Evolutionary conservation across 1,140 invertebrate genomes (phyloP), one percentile per base, ranked within the genome.

Genomic region (Drosophila orosa): DNA sequence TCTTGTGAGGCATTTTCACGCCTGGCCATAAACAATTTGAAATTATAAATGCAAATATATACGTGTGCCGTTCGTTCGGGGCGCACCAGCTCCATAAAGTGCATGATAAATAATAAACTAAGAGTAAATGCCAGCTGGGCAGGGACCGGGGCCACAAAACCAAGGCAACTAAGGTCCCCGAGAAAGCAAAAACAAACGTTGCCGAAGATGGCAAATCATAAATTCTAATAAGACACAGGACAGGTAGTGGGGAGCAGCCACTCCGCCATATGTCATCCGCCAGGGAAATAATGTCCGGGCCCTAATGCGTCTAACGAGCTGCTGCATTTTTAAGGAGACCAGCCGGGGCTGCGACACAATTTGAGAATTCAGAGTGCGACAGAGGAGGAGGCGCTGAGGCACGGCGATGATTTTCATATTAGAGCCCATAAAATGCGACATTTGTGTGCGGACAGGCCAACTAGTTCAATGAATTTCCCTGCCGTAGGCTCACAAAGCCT

Each of bases 11-110:
- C 62, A 75, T 75, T 75, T 75, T 75, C 73, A 75, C 72, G 73
- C 54, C 55, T 40, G 62, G 73, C 73, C 61, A 67, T 76, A 76
- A 76, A 76, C 54, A 75, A 75, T 76, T 59, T 75, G 27, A 75
- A 76, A 76, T 76, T 76, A 76, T 67, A 76, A 76, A 76, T 76
- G 73, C 73, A 75, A 76, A 76, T 76, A 76, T 75, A 74, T 74
- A 74, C 71, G 50, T 71, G 40, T 52, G 63, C 31, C 35, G 54
- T 27, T 74, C 42, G 48, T 22, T 60, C 37, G 37, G n/a, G 45
- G 45, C n/a, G 54, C 54, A 24, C 19, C 40, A 15, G 24, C 69
- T 35, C 72, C 73, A 75, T 76, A 76, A 76, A 76, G 54, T 76
- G 72, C 73, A 67, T 76, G 73, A 76, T 76, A 76, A 76, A 75